A percentile compares a stretch with the other conserved stretches of the same genome.
Evolutionary conservation across 2,113 vertebrate genomes (phyloP).

Genomic region (Peromyscus californicus): DNA sequence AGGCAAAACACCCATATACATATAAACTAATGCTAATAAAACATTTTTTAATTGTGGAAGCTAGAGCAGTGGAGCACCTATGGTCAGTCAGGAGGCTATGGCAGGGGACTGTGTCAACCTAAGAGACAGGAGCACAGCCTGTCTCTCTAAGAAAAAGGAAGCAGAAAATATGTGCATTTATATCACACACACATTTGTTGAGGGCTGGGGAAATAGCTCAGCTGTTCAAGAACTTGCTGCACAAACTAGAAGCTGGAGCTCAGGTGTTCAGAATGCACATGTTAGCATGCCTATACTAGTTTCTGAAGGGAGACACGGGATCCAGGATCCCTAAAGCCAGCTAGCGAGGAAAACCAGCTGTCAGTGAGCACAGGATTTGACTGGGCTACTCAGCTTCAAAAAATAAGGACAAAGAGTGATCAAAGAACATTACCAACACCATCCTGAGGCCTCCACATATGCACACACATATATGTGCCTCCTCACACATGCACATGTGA

Average conservation of each 20-base stretch:
- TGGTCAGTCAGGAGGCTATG: not conserved
- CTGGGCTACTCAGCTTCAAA: not conserved
- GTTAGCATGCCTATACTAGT: not conserved
- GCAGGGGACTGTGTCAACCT: not conserved
- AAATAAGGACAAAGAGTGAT: not conserved
- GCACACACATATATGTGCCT: not conserved
- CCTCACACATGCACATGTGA: not conserved
- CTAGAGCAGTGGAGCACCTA: not conserved
- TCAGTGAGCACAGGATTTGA: not conserved
- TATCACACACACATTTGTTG: not conserved
- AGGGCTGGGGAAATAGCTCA: not conserved
- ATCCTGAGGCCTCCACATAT: not conserved
- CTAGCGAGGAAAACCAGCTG: not conserved
- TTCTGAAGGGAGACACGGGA: not conserved
- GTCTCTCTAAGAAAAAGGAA: not conserved
- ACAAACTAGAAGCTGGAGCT: not conserved
- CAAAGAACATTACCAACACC: not conserved
- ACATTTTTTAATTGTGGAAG: not conserved
- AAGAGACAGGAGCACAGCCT: not conserved
- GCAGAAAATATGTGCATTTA: not conserved
- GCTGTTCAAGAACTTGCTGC: not conserved
- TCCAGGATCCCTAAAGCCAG: not conserved
- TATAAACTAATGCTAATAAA: not conserved
- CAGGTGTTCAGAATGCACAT: not conserved
- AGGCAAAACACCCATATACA: not conserved